Base-by-base conservation (phyloP, 2,797 vertebrate genomes). In the Furcifer pardalis region DNA sequence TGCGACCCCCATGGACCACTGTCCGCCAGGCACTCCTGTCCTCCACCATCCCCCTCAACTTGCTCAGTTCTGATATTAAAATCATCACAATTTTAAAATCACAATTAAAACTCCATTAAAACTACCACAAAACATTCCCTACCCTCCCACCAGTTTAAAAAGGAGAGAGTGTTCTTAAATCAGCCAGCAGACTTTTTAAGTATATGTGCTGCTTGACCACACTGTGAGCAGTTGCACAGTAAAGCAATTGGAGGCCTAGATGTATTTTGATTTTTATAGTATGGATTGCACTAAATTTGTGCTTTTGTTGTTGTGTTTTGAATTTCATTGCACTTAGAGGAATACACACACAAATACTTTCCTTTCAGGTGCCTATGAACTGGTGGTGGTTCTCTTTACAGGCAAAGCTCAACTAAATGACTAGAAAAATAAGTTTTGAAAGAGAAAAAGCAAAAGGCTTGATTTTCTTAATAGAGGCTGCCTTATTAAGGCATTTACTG, bases 381-480 rank as follows among this genome's bases (percentile, higher is more conserved):
- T 91, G 60, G 59, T 46, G 62, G 59, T n/a, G 72, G 71, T 93
- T 86, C 65, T 81, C 60, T 74, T 79, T 85, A 79, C 46, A 87
- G 81, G 65, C 76, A 86, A 82, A 79, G 40, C n/a, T 89, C 74
- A 66, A 66, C 76, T 82, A 87, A 69, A 83, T 44, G 87, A 3
- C 4, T 81, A 87, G 60, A 62, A 79, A 72, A 0, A 0, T 63
- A 66, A 32, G 40, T 68, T 84, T 90, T 17, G 15, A 4, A 27
- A 63, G 73, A 30, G 72, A 72, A 27, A 25, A 21, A 15, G 52
- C 1, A 1, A 85, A 79, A 87, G 40, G 62, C 62, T 88, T 87
- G 17, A 84, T 86, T 82, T 77, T 63, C 91, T 93, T 93, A 88
- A 87, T 83, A 86, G 83, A 83, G 44, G 72, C 17, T 87, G 78